Evolutionary conservation across 2,113 vertebrate genomes (phyloP).

Genomic region (Chloropsis hardwickii): DNA sequence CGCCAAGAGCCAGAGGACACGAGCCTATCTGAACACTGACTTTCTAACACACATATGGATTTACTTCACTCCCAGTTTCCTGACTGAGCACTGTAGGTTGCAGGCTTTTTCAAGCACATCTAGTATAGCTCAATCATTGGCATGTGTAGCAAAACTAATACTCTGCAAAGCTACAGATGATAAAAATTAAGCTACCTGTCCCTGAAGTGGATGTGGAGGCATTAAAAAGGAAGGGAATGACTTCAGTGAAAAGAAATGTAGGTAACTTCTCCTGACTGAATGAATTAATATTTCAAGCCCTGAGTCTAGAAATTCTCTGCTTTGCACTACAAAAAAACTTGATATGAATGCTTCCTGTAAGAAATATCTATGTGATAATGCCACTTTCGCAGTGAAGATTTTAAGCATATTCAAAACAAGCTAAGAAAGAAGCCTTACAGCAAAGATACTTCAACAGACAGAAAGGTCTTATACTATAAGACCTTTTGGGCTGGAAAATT

Average conservation of each 20-base stretch:
- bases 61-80: constrained; percentile 76
- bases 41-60: constrained; percentile 75
- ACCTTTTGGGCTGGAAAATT: neutral
- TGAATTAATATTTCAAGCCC: constrained; percentile 23
- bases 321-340: neutral
- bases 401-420: neutral
- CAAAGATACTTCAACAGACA: neutral
- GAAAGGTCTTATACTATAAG: neutral
- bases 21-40: constrained; percentile 41
- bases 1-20: constrained; percentile 51
- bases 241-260: constrained; percentile 70
- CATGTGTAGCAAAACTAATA: constrained; percentile 69
- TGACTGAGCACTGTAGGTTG: constrained; percentile 66
- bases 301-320: neutral
- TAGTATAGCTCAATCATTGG: constrained; percentile 65
- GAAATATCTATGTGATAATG: neutral
- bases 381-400: neutral
- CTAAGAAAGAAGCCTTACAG: neutral
- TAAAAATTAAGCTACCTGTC: constrained; percentile 81
- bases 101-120: constrained; percentile 61
- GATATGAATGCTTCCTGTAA: neutral
- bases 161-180: constrained; percentile 73
- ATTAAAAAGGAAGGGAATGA: constrained; percentile 69
- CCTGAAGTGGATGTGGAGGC: constrained; percentile 71
- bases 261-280: constrained; percentile 41